Evolutionary conservation across 2,888 invertebrate species (phyloP).

Genomic region (Acanthosoma haemorrhoidale): DNA sequence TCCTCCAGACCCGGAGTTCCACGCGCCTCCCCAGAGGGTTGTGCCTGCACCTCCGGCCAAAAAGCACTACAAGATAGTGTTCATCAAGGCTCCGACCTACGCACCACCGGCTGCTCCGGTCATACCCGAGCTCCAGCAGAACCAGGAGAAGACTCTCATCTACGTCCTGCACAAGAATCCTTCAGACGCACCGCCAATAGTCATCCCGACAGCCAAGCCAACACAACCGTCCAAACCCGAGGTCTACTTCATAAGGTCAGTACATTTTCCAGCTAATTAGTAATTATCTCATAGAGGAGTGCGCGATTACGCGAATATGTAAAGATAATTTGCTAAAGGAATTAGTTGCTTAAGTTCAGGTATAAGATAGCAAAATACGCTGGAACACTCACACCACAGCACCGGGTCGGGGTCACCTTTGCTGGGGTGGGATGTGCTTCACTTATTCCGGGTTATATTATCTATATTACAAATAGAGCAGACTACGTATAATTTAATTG

Average conservation of each 20-base stretch:
- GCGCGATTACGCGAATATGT: no score
- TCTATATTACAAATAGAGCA: no score
- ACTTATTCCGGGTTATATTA: no score
- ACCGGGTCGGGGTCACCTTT: no score
- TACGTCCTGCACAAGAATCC: slow-evolving; percentile 43
- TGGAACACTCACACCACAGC: no score
- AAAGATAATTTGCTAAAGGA: no score
- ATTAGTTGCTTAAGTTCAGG: no score
- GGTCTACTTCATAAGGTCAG: slow-evolving; percentile 41
- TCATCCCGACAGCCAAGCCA: slow-evolving; percentile 41
- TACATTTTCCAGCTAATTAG: no score
- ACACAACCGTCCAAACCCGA: slow-evolving; percentile 42
- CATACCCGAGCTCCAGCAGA: slow-evolving; percentile 41
- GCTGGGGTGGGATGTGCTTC: no score
- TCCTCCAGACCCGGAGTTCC: slow-evolving; percentile 42
- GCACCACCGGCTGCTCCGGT: slow-evolving; percentile 40
- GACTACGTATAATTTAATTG: no score
- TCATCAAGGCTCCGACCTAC: slow-evolving; percentile 42
- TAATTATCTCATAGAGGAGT: no score
- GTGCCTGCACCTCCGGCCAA: slow-evolving; percentile 41
- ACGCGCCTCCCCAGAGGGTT: slow-evolving; percentile 40
- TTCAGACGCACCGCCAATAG: slow-evolving; percentile 41
- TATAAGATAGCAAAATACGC: no score
- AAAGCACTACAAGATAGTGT: slow-evolving; percentile 43
- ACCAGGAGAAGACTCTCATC: slow-evolving; percentile 42